Evolutionary conservation across 2,113 vertebrate genomes (phyloP), one percentile per base, ranked within the genome.

Genomic region (Numida meleagris): DNA sequence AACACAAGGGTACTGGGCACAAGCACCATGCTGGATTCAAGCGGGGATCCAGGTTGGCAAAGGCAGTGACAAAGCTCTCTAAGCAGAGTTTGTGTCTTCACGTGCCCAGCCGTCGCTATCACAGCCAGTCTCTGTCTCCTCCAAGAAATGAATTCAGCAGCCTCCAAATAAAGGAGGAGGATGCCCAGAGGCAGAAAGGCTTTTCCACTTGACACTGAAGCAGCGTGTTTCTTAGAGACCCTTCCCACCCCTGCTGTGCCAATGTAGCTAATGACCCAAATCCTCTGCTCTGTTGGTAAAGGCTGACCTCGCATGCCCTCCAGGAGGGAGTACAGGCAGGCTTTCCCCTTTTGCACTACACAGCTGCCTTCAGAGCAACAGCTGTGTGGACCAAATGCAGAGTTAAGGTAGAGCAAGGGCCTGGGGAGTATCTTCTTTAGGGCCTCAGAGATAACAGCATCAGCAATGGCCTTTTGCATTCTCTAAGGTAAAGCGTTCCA

Each of bases 231-330:
- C 82, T 76, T 86, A 77, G 58, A 91, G 50, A 24, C 72, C 88
- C 88, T 83, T 86, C 84, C n/a, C 78, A 92, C 78, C 36, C 88
- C 78, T 89, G 86, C 82, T 88, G 66, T 76, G 68, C 75, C 88
- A 78, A 9, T 38, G 75, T 33, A 89, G 70, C 83, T 89, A 95
- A 95, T 74, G 71, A 95, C 57, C 70, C 83, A 89, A 94, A 96
- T 89, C 79, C 78, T 63, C 51, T 34, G 72, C 78, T 86, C 84
- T 74, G n/a, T 33, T 87, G 57, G 57, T 85, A 89, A 65, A 95
- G 72, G n/a, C 53, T 94, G 91, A 94, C 86, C 80, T 95, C 78
- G 74, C 27, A 23, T 50, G 81, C 74, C 86, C 93, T 90, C 67
- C 1, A 3, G 77, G 89, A 82, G 29, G 82, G 48, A 62, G 43